Base-by-base conservation (phyloP, 2,888 invertebrate genomes). In the Pollenia amentaria region DNA sequence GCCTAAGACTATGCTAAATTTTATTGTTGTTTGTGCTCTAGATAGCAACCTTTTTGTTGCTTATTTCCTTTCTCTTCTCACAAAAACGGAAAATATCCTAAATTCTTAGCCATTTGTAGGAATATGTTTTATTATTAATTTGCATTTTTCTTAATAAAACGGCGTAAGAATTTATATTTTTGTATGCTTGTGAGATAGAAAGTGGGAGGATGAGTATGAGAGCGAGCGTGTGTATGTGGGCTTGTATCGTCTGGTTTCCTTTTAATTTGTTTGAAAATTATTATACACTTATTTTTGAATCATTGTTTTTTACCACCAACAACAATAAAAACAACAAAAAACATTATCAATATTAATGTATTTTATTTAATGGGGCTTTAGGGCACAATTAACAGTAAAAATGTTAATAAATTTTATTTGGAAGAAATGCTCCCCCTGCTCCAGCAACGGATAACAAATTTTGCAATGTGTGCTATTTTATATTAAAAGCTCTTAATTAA, bases 351-450 rank as follows among this genome's bases (percentile, higher is more conserved):
- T 21, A 46, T 72, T 40, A 16, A 60, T 48, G 18, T 14, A 62
- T 75, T 38, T 38, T 48, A 60, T 60, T 60, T 48, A 82, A 82
- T 82, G 82, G n/a, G 76, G 44, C 75, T 44, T 76, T 38, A 62
- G 60, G 75, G 82, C 51, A 14, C 48, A 29, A 82, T 82, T 70
- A 82, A 76, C 69, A 76, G 62, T 53, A 62, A 76, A 76, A 76
- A 81, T 57, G 57, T 46, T 38, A 44, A 76, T 69, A 76, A 82
- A 82, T 76, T 62, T 55, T 75, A 40, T 60, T 53, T 57, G 12
- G 14, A 48, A 51, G 6, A 69, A 51, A 67, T 16, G 29, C 67
- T 29, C 42, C 16, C 6, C 29, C 29, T 29, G 29, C 6, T 67
- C 48, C 7, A 51, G 10, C 2, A 38, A 29, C 29, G 10, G 1